A percentile compares a stretch with the other conserved stretches of the same genome.
Conservation (phyloP, 2,113 vertebrate genomes). For the Australoheros scitulus region DNA sequence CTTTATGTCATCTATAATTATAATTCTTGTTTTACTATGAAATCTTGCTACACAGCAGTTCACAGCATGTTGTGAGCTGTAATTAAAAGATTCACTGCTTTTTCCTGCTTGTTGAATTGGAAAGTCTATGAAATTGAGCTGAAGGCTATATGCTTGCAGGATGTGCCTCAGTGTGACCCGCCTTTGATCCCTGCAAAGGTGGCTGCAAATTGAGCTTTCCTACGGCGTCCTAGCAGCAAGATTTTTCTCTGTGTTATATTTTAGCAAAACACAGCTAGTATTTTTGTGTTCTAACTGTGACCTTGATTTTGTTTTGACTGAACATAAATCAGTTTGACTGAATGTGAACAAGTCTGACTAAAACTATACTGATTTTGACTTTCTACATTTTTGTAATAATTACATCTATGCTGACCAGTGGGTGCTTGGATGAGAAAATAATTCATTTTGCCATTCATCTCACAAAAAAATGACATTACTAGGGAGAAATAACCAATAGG, state of each 20-base stretch:
- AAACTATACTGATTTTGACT: background rate
- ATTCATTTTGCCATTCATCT: background rate
- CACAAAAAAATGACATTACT: background rate
- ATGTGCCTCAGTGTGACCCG: background rate
- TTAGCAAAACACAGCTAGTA: background rate
- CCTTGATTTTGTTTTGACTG: background rate
- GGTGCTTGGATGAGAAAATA: background rate
- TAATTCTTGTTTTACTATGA: background rate
- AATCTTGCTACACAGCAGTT: background rate
- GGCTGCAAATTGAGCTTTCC: slow-evolving; percentile 18
- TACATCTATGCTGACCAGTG: slow-evolving; percentile 4
- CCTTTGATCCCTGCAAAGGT: slow-evolving; percentile 25
- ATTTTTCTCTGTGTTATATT: background rate
- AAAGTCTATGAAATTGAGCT: background rate
- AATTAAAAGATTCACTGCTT: slow-evolving; percentile 15
- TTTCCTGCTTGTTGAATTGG: background rate
- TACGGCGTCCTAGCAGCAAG: background rate
- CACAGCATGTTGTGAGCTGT: background rate
- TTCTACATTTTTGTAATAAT: background rate
- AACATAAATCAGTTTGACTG: slow-evolving; percentile 5
- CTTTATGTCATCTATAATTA: slow-evolving; percentile 1
- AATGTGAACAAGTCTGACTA: background rate
- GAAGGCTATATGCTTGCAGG: background rate
- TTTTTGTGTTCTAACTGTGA: background rate
- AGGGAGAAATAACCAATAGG: background rate